Percentiles rank a stretch among this genome's conserved stretches.
Conservation (phyloP, 2,888 invertebrate genomes). For the Drosophila kanekoi region DNA sequence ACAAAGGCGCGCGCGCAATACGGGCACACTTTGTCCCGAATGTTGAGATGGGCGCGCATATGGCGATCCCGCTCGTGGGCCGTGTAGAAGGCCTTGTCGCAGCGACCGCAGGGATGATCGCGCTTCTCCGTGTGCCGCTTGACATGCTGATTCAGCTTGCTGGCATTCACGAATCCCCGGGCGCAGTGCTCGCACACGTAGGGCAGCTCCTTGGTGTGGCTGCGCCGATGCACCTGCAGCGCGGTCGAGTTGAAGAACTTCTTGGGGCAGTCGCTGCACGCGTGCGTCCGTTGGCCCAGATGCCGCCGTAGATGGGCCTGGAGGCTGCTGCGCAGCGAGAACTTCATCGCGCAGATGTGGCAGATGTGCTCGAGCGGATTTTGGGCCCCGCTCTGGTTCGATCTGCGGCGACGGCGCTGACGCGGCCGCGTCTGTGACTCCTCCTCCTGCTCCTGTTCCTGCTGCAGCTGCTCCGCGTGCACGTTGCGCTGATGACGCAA, state of each 20-base stretch:
- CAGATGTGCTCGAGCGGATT: conserved; percentile 72
- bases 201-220: conserved; percentile 80
- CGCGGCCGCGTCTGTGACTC: background rate
- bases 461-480: conserved; percentile 50
- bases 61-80: conserved; percentile 81
- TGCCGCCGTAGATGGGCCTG: conserved; percentile 76
- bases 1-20: conserved; percentile 81
- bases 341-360: conserved; percentile 80
- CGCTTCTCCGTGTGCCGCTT: conserved; percentile 78
- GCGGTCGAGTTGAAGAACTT: conserved; percentile 78
- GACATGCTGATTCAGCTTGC: conserved; percentile 82
- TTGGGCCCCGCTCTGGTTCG: conserved; percentile 4
- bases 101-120: conserved; percentile 75
- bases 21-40: conserved; percentile 80
- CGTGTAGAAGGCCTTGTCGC: conserved; percentile 81
- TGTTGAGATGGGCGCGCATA: conserved; percentile 77
- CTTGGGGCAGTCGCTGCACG: conserved; percentile 74
- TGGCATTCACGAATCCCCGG: conserved; percentile 80
- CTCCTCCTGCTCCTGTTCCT: conserved; percentile 9
- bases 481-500: conserved; percentile 66
- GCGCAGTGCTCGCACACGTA: conserved; percentile 82
- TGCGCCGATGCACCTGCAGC: conserved; percentile 75
- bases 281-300: conserved; percentile 68
- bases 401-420: conserved; percentile 6
- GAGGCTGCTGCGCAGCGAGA: conserved; percentile 77